Percentiles rank a stretch among this genome's conserved stretches.
Conservation (phyloP, 2,888 invertebrate species). For the Erebia aethiops region DNA sequence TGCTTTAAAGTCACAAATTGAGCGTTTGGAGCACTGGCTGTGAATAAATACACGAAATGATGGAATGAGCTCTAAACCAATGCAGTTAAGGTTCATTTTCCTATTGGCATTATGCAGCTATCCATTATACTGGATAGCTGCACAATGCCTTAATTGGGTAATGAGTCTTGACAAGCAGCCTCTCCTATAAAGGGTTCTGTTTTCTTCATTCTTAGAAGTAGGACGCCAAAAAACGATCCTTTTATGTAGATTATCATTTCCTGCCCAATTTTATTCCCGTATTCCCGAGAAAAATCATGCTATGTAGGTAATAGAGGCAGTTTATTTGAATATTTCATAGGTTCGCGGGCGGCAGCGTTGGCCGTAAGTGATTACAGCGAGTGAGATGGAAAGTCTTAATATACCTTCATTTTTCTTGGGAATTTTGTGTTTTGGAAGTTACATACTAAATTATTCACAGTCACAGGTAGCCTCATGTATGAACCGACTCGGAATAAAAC, state of each 20-base stretch:
- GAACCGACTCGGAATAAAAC: too few species aligned
- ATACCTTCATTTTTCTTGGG: slow-evolving; percentile 22
- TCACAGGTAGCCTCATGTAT: not conserved
- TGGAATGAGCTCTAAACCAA: too few species aligned
- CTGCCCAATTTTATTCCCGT: slow-evolving; percentile 12
- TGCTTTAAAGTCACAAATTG: too few species aligned
- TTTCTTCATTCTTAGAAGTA: not conserved
- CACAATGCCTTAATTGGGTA: not conserved
- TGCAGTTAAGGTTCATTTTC: too few species aligned
- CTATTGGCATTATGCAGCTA: too few species aligned
- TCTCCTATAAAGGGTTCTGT: not conserved
- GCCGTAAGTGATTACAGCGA: slow-evolving; percentile 47
- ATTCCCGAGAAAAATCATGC: slow-evolving; percentile 52
- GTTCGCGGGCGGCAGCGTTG: slow-evolving; percentile 47
- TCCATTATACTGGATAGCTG: not conserved
- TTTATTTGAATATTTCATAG: slow-evolving; percentile 64
- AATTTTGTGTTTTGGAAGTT: slow-evolving; percentile 13
- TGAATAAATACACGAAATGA: too few species aligned
- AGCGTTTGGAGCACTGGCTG: too few species aligned
- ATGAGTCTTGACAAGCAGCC: not conserved
- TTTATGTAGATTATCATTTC: slow-evolving; percentile 12
- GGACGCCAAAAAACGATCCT: not conserved
- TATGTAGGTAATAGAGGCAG: slow-evolving; percentile 54
- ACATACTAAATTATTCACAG: slow-evolving; percentile 1
- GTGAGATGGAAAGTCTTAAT: slow-evolving; percentile 27